Base-by-base conservation (phyloP, 2,113 vertebrate genomes). In the Otocyon megalotis region DNA sequence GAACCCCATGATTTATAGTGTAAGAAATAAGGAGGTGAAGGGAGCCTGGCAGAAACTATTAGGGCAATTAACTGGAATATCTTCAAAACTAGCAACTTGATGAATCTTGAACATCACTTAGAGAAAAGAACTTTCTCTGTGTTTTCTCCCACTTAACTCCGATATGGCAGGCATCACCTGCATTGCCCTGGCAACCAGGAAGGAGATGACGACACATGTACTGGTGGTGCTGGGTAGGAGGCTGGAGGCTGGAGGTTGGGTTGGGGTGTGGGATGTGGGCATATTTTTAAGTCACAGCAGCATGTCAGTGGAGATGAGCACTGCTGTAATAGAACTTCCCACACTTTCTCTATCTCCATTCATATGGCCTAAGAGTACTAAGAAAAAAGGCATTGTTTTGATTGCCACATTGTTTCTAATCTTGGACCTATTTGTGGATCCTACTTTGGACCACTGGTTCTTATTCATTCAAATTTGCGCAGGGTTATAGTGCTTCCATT, bases 1-100 rank as follows among this genome's bases (percentile, higher is more conserved):
- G 56, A 97, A 95, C 1, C 83, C 96, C 5, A 35, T 95, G 71
- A 96, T 96, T 50, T 96, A 96, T 2, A 97, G 79, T n/a, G 4
- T 97, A 28, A 90, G 94, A 50, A 96, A 97, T 69, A 96, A 97
- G 53, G 97, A 97, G 53, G 80, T 90, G 24, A 97, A 93, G 30
- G 84, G 88, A 2, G 60, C 88, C 43, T 86, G 94, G 80, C 58
- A 93, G 65, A 94, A 97, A 28, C 53, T 96, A 9, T 53, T 92
- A 28, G 80, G 72, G 7, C 43, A 92, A 13, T 76, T 97, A 15
- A 82, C 72, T 91, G 93, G 72, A 77, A 65, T 97, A 30, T 95
- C 6, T 0, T 92, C 65, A 53, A 96, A 95, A 74, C 6, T 95
- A 58, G 24, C 15, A 65, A 76, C 8, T 53, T 76, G 56, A 76